Percentiles rank a stretch among this genome's conserved stretches.
These are phyloP conservation scores for Phyllostomus hastatus DNA, from an alignment of 2,113 vertebrate species.

Conservation along the genomic window DNA sequence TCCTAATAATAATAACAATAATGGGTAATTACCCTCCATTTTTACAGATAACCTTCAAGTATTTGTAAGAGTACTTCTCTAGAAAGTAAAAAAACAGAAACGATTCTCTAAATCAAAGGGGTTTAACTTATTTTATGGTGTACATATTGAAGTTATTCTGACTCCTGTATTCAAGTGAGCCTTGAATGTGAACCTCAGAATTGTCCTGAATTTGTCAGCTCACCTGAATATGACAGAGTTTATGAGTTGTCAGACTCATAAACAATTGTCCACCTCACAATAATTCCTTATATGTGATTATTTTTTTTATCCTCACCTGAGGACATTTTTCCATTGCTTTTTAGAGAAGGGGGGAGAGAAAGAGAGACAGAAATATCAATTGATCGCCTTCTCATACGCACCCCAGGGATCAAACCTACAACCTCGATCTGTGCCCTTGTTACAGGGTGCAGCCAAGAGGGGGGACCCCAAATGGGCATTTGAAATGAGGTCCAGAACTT, in stretches of 20 bases:
- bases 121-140: background rate
- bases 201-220: background rate
- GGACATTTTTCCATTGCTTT: too few relatives aligned
- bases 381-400: too few relatives aligned
- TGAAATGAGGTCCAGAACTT: too few relatives aligned
- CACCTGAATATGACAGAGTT: background rate
- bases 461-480: too few relatives aligned
- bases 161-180: background rate
- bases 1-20: too few relatives aligned
- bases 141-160: background rate
- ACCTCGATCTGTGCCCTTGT: too few relatives aligned
- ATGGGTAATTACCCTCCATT: accelerated
- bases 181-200: background rate
- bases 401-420: too few relatives aligned
- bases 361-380: too few relatives aligned
- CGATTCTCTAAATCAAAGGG: background rate
- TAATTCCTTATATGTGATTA: background rate
- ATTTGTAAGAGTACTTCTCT: background rate
- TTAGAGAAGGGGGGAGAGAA: too few relatives aligned
- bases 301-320: too few relatives aligned
- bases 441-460: too few relatives aligned
- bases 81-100: background rate
- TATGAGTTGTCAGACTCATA: background rate
- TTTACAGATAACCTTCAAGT: background rate
- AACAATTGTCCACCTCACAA: background rate